phyloP scores from a whole-genome alignment of 2,888 invertebrate species.

The Ellobium chinense region DNA sequence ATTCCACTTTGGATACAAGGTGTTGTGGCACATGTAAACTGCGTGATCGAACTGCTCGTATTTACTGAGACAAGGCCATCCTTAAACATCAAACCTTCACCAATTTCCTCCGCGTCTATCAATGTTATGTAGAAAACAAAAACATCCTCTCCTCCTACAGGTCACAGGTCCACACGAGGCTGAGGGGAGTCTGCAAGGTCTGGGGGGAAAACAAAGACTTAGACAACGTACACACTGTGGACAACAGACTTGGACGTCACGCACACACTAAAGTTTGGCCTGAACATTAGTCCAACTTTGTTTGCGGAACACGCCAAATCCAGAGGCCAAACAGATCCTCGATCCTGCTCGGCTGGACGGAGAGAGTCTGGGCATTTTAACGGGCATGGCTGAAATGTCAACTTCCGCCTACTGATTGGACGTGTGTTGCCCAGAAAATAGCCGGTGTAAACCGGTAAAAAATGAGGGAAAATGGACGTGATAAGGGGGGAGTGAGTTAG shows the following conservation, averaged over 20 bases:
- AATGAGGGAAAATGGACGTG: too few relatives aligned
- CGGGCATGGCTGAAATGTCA: conserved; percentile 1
- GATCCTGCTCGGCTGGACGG: background rate
- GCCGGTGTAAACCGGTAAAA: too few relatives aligned
- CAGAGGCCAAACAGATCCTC: background rate
- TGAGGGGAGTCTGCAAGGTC: too few relatives aligned
- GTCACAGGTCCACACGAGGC: background rate
- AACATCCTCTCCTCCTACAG: too few relatives aligned
- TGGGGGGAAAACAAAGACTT: background rate
- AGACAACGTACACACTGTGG: background rate
- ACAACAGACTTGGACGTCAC: background rate
- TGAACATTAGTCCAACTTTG: conserved; percentile 6
- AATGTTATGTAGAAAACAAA: too few relatives aligned
- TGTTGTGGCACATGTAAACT: too few relatives aligned
- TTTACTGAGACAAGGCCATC: too few relatives aligned
- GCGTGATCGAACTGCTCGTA: too few relatives aligned
- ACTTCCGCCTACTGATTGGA: background rate
- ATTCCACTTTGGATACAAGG: too few relatives aligned
- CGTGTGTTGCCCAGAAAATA: background rate
- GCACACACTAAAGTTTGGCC: background rate
- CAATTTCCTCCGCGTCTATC: too few relatives aligned
- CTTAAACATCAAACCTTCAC: too few relatives aligned
- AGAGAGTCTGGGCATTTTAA: background rate
- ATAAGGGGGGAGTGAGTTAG: too few relatives aligned
- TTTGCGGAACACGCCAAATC: conserved; percentile 12